A percentile compares a stretch with the other conserved stretches of the same genome.
phyloP scores from a whole-genome alignment of 2,113 vertebrate genomes.

The Onychorhynchus coronatus region DNA sequence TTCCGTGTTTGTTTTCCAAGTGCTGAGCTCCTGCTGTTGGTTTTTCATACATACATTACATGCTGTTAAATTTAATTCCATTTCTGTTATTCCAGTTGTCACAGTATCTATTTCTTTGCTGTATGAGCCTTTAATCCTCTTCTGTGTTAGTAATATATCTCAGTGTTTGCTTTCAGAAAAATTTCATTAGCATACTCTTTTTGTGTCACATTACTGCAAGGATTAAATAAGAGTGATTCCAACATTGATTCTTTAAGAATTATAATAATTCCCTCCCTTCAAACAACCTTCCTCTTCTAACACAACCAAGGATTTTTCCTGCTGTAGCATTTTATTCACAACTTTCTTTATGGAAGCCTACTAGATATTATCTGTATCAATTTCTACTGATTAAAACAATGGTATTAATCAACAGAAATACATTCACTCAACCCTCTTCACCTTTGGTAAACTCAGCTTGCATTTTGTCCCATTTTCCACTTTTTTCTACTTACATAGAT shows the following conservation, averaged over 20 bases:
- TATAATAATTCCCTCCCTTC: not conserved
- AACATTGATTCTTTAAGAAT: not conserved
- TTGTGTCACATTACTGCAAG: not conserved
- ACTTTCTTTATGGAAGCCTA: not conserved
- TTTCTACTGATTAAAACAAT: not conserved
- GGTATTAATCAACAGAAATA: not conserved
- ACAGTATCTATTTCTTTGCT: not conserved
- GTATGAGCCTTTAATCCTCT: constrained; percentile 34
- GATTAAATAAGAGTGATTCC: constrained; percentile 14
- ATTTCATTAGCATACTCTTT: constrained; percentile 19
- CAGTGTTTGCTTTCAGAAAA: constrained; percentile 32
- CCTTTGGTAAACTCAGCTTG: not conserved
- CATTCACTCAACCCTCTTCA: not conserved
- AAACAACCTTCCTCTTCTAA: not conserved
- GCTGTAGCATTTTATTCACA: constrained; percentile 9
- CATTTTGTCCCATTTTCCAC: not conserved
- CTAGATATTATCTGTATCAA: not conserved
- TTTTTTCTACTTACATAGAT: not conserved
- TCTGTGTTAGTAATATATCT: not conserved
- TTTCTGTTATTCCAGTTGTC: constrained; percentile 18
- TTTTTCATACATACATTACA: not conserved
- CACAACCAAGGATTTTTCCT: not conserved
- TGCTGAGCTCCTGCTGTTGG: not conserved
- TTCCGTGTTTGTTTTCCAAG: not conserved
- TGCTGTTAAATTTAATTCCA: constrained; percentile 1